Percentiles rank a stretch among this genome's conserved stretches.
Conservation (phyloP, 2,888 invertebrate genomes). For the Dyspetes luteomarginatus region DNA sequence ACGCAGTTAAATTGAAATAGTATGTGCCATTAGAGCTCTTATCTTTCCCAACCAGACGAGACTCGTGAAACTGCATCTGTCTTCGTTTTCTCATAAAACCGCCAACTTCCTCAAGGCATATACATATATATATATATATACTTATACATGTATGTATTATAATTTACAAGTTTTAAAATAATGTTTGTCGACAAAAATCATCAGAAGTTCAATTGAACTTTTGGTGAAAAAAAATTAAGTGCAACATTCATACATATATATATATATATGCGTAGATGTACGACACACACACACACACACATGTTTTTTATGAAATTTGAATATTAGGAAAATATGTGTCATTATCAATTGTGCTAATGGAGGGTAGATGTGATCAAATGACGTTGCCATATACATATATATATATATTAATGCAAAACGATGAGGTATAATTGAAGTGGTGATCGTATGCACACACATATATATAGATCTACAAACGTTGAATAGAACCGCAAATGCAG, state of each 20-base stretch:
- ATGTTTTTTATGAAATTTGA: not conserved
- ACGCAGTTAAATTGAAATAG: constrained; percentile 76
- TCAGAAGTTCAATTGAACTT: too few relatives aligned
- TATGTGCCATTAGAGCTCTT: constrained; percentile 77
- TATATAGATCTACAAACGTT: constrained; percentile 39
- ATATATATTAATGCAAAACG: constrained; percentile 35
- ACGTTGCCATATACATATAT: constrained; percentile 39
- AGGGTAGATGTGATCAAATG: constrained; percentile 9
- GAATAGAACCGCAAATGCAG: constrained; percentile 39
- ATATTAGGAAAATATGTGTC: not conserved
- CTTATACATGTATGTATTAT: constrained; percentile 23
- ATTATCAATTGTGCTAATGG: not conserved
- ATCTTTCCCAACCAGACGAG: constrained; percentile 75
- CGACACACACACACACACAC: constrained; percentile 36
- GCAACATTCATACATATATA: not conserved
- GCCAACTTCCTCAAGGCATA: not conserved
- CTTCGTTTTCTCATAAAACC: constrained; percentile 25
- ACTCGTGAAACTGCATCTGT: constrained; percentile 70
- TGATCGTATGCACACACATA: constrained; percentile 24
- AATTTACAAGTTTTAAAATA: too few relatives aligned
- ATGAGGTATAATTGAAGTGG: constrained; percentile 33
- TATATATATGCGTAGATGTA: not conserved
- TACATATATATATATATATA: not conserved
- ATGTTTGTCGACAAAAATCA: too few relatives aligned
- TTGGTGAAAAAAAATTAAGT: too few relatives aligned